Conservation (phyloP, 1,140 invertebrate genomes). For the Trinorchestia longiramus region DNA sequence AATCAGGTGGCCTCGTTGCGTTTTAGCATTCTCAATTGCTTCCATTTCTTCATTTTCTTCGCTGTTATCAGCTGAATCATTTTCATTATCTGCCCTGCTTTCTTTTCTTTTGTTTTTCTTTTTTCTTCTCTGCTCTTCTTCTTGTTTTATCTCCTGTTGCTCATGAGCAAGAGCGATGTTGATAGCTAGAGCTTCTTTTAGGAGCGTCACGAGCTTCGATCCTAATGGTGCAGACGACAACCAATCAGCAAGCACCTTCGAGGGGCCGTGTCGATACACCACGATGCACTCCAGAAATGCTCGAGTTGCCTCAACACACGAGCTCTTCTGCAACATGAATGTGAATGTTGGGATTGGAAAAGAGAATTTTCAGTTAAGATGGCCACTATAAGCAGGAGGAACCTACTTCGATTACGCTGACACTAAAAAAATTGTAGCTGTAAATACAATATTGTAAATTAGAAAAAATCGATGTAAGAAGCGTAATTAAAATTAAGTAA, state of each 20-base stretch:
- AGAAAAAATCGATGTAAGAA: too few relatives aligned
- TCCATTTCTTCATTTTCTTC: background rate
- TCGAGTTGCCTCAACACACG: background rate
- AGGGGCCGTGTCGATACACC: background rate
- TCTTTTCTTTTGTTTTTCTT: background rate
- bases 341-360: background rate
- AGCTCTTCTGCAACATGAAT: background rate
- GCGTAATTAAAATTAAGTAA: too few relatives aligned
- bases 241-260: background rate
- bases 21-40: constrained; percentile 16
- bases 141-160: background rate
- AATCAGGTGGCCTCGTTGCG: background rate
- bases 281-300: constrained; percentile 18
- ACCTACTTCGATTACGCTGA: too few relatives aligned
- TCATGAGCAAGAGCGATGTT: constrained; percentile 23
- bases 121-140: background rate
- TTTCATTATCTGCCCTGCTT: background rate
- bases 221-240: constrained; percentile 20
- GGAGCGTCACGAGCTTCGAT: background rate
- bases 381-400: too few relatives aligned
- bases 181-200: constrained; percentile 37
- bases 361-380: too few relatives aligned
- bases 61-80: background rate
- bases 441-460: too few relatives aligned
- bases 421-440: too few relatives aligned